Conservation (phyloP, 2,888 invertebrate genomes). For the Apantesis nais region DNA sequence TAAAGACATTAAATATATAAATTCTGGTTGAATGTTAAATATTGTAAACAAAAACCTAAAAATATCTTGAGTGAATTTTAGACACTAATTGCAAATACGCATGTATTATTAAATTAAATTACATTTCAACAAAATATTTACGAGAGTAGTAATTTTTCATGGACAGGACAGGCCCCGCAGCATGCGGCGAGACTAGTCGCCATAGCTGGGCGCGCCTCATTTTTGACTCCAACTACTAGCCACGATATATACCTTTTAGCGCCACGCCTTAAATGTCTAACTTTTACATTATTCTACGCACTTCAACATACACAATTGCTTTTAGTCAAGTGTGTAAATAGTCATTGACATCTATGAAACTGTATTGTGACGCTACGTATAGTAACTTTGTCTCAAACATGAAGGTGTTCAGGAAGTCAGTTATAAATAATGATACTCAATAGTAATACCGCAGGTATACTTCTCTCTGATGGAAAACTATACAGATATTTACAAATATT, state of each 20-base stretch:
- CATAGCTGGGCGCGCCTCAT: constrained; percentile 45
- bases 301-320: not conserved
- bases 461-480: no score
- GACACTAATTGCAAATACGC: constrained; percentile 57
- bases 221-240: constrained; percentile 49
- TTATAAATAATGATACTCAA: no score
- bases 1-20: constrained; percentile 19
- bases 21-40: constrained; percentile 42
- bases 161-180: constrained; percentile 66
- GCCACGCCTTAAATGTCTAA: constrained; percentile 47
- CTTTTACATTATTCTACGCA: constrained; percentile 33
- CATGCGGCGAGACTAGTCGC: constrained; percentile 56
- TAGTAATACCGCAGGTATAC: no score
- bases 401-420: no score
- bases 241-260: constrained; percentile 35
- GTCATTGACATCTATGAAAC: not conserved
- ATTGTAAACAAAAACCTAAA: constrained; percentile 47
- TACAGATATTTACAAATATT: no score
- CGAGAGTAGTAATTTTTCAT: constrained; percentile 76
- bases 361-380: not conserved
- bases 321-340: not conserved
- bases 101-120: constrained; percentile 76
- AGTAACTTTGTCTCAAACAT: not conserved
- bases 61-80: constrained; percentile 47
- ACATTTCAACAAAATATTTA: constrained; percentile 78